Evolutionary conservation across 1,140 invertebrate species (phyloP).

Genomic region (Drosophila mauritiana): DNA sequence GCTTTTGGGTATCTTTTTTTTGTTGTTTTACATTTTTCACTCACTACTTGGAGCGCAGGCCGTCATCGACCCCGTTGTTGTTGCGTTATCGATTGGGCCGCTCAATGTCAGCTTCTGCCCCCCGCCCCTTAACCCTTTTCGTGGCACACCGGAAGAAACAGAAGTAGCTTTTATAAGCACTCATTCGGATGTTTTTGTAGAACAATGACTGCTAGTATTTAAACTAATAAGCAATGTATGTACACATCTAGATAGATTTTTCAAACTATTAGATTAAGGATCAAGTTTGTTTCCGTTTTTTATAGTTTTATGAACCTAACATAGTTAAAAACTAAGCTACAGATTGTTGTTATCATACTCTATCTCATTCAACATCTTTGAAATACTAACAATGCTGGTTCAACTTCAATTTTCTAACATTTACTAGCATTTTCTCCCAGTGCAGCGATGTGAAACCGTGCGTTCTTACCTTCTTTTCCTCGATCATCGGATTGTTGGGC

Average conservation of each 20-base stretch:
- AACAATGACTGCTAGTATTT: no score
- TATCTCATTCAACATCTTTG: neutral
- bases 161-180: neutral
- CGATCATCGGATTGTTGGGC: conserved; percentile 92
- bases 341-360: no score
- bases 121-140: conserved; percentile 2
- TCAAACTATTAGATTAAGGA: no score
- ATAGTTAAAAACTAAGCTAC: no score
- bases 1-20: conserved; percentile 20
- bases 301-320: no score
- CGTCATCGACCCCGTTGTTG: conserved; percentile 52
- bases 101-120: conserved; percentile 40
- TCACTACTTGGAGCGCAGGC: conserved; percentile 16
- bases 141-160: neutral
- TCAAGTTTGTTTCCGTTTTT: no score
- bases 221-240: no score
- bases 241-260: no score
- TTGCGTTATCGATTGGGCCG: conserved; percentile 48
- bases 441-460: neutral
- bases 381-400: neutral
- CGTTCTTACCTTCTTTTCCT: conserved; percentile 90
- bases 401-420: no score
- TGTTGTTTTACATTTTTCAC: neutral
- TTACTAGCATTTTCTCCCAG: neutral
- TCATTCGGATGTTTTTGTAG: neutral